Evolutionary conservation across 2,797 vertebrate species (phyloP).

Genomic region (Sparus aurata): DNA sequence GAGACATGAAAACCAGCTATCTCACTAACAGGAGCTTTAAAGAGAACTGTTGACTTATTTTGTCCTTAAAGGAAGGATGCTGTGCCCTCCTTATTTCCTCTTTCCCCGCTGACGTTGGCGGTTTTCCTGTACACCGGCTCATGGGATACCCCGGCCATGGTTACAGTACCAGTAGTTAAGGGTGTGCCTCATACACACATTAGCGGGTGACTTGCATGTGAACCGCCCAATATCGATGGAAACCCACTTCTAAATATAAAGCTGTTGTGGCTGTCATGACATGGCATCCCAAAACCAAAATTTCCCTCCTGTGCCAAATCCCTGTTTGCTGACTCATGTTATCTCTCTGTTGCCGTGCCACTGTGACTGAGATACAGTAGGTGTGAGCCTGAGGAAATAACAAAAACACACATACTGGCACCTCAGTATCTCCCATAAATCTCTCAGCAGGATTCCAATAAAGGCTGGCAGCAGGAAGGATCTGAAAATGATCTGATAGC

Average conservation of each 20-base stretch:
- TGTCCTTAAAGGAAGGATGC: slow-evolving; percentile 38
- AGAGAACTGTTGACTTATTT: background rate
- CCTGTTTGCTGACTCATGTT: slow-evolving; percentile 59
- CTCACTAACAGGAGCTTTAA: background rate
- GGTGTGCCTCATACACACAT: slow-evolving; percentile 59
- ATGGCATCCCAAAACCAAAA: slow-evolving; percentile 52
- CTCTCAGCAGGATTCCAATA: slow-evolving; percentile 34
- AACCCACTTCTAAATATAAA: slow-evolving; percentile 40
- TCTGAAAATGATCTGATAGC: slow-evolving; percentile 39
- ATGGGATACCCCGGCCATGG: slow-evolving; percentile 52
- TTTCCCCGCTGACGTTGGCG: slow-evolving; percentile 33
- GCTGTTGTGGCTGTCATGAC: slow-evolving; percentile 34
- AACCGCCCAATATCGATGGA: slow-evolving; percentile 43
- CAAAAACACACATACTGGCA: slow-evolving; percentile 29
- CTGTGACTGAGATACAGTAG: slow-evolving; percentile 39
- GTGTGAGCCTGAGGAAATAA: slow-evolving; percentile 42
- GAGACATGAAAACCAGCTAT: too few relatives aligned
- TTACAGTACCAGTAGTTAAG: slow-evolving; percentile 57
- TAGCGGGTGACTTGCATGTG: slow-evolving; percentile 39
- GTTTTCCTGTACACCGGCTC: slow-evolving; percentile 54
- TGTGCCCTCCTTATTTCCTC: slow-evolving; percentile 18
- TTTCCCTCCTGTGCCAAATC: slow-evolving; percentile 34
- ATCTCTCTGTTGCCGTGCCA: slow-evolving; percentile 28
- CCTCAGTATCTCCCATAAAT: slow-evolving; percentile 39
- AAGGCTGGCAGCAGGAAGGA: slow-evolving; percentile 25